Percentiles rank a stretch among this genome's conserved stretches.
phyloP scores from a whole-genome alignment of 2,888 invertebrate species.

The Volucella inanis region DNA sequence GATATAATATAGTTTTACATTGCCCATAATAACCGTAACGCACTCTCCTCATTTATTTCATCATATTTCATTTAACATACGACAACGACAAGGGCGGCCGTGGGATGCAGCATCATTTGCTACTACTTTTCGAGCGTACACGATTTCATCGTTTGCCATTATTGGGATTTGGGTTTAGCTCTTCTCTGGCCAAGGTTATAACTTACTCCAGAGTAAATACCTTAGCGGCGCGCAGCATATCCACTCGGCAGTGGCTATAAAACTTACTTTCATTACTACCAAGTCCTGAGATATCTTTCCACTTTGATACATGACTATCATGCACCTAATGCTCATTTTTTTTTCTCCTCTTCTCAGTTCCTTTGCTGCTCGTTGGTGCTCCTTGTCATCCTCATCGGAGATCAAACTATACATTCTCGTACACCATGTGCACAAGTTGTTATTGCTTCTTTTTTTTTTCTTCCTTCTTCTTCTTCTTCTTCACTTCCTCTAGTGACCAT shows the following conservation, averaged over 20 bases:
- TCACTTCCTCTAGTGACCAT: conserved; percentile 70
- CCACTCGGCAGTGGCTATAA: conserved; percentile 68
- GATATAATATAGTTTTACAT: conserved; percentile 52
- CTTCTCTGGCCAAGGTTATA: conserved; percentile 63
- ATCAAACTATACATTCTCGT: not conserved
- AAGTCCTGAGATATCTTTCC: conserved; percentile 62
- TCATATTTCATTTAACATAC: conserved; percentile 60
- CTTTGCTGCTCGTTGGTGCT: not conserved
- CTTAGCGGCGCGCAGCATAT: conserved; percentile 52
- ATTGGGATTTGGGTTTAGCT: conserved; percentile 16
- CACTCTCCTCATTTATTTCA: conserved; percentile 28
- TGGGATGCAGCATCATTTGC: conserved; percentile 69
- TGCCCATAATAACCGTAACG: conserved; percentile 55
- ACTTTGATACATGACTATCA: conserved; percentile 71
- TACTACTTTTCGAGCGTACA: conserved; percentile 43
- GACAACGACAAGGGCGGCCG: conserved; percentile 41
- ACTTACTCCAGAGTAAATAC: conserved; percentile 65
- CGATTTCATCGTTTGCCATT: conserved; percentile 30
- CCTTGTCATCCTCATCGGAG: conserved; percentile 24
- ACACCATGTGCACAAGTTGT: conserved; percentile 25
- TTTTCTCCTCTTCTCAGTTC: not conserved
- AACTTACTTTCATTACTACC: conserved; percentile 67
- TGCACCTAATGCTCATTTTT: conserved; percentile 70
- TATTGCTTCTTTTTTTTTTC: conserved; percentile 35
- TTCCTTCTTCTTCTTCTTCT: conserved; percentile 35